phyloP scores from a whole-genome alignment of 30 jellyfish, hydroid and myxozoan species.

The Chrysaora quinquecirrha region DNA sequence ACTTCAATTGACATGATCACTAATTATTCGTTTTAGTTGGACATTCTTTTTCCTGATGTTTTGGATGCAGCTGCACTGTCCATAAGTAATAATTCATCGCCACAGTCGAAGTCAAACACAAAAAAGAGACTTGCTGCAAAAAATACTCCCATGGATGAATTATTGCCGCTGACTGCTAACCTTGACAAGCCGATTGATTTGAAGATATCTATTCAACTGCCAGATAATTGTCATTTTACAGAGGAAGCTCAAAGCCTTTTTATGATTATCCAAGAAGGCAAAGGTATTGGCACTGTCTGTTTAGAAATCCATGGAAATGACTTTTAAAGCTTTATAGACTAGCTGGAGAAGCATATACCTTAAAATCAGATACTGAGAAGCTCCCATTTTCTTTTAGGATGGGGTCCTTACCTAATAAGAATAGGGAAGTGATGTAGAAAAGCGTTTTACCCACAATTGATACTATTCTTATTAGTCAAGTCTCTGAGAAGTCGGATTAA shows the following conservation, averaged over 20 bases:
- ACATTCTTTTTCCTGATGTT: background rate
- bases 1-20: too few relatives aligned
- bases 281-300: background rate
- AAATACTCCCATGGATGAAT: conserved; percentile 2
- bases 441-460: too few relatives aligned
- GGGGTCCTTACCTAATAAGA: too few relatives aligned
- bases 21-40: conserved; percentile 11
- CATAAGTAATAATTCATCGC: background rate
- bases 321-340: too few relatives aligned
- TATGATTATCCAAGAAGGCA: conserved; percentile 14
- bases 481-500: too few relatives aligned
- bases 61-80: conserved; percentile 7
- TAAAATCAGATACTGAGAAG: too few relatives aligned
- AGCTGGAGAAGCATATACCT: too few relatives aligned
- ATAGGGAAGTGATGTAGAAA: too few relatives aligned
- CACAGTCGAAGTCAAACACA: background rate
- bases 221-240: conserved; percentile 32
- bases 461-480: too few relatives aligned
- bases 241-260: conserved; percentile 56
- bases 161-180: background rate
- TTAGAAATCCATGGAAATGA: too few relatives aligned
- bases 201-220: background rate
- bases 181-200: conserved; percentile 7
- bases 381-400: too few relatives aligned
- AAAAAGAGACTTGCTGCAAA: conserved; percentile 10